Conservation (phyloP, 2,888 invertebrate genomes). For the Chorisops tibialis region DNA sequence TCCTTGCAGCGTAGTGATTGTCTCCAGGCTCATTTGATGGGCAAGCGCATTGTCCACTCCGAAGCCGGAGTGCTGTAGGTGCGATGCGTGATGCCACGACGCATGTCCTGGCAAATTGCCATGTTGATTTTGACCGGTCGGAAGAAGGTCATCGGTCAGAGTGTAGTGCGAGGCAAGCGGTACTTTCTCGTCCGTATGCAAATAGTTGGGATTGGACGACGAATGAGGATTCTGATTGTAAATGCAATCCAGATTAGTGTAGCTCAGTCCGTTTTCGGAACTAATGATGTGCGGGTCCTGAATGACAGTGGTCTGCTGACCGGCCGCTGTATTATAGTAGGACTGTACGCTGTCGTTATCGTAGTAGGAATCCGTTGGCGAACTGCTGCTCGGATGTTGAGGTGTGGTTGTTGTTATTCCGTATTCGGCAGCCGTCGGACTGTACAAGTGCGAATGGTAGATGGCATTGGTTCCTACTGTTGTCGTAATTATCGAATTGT, state of each 20-base stretch:
- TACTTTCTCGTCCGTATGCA: conserved; percentile 52
- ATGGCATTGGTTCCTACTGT: conserved; percentile 21
- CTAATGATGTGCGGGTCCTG: conserved; percentile 67
- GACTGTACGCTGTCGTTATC: conserved; percentile 50
- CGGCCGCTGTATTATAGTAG: conserved; percentile 43
- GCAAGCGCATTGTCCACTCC: conserved; percentile 33
- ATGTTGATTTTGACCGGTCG: conserved; percentile 39
- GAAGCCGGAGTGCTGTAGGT: conserved; percentile 43
- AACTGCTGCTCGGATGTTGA: conserved; percentile 47
- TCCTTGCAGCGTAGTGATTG: conserved; percentile 31
- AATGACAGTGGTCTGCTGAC: conserved; percentile 35
- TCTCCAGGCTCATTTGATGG: conserved; percentile 33
- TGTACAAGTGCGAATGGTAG: conserved; percentile 49
- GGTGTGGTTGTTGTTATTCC: conserved; percentile 47
- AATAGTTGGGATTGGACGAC: conserved; percentile 40
- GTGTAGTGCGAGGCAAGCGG: conserved; percentile 60
- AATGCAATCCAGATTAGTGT: conserved; percentile 81
- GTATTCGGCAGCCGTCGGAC: conserved; percentile 52
- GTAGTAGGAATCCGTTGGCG: conserved; percentile 50
- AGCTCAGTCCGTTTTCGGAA: conserved; percentile 82
- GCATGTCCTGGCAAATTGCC: conserved; percentile 38
- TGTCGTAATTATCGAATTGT: conserved; percentile 8
- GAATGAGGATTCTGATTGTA: conserved; percentile 56
- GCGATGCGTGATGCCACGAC: conserved; percentile 42
- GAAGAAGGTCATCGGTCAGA: conserved; percentile 44